These are phyloP conservation scores for Erinaceus europaeus DNA, from an alignment of 2,113 vertebrate genomes.

Conservation along the genomic window DNA sequence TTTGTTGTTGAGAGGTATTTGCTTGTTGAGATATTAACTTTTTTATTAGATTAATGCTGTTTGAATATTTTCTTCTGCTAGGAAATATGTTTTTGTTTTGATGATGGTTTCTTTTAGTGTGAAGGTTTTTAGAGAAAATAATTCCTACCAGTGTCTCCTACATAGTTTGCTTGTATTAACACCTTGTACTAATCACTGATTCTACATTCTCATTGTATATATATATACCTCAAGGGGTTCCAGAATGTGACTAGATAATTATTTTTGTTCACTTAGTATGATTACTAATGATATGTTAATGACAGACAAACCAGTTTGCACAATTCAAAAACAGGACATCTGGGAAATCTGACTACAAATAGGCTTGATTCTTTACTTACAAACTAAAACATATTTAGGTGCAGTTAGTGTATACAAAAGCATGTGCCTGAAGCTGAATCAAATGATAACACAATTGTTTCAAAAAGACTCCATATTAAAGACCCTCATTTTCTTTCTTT, in stretches of 20 bases:
- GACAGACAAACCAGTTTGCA: not conserved
- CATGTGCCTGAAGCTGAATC: not conserved
- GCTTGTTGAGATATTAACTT: too few relatives aligned
- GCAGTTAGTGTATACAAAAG: not conserved
- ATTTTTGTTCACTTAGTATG: not conserved
- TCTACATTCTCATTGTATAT: not conserved
- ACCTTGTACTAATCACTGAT: not conserved
- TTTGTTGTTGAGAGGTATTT: too few relatives aligned
- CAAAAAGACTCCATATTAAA: not conserved
- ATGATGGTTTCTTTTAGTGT: too few relatives aligned
- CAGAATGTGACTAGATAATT: not conserved
- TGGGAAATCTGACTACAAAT: not conserved
- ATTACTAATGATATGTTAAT: not conserved
- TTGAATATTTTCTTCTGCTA: too few relatives aligned
- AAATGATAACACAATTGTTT: not conserved
- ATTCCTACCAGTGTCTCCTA: not conserved
- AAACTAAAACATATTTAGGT: conserved; percentile 25
- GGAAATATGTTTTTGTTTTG: too few relatives aligned
- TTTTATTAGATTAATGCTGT: too few relatives aligned
- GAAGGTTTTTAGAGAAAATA: too few relatives aligned
- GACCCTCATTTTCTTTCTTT: not conserved
- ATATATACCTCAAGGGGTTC: not conserved
- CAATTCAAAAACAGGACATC: not conserved
- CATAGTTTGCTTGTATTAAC: not conserved
- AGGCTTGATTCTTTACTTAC: not conserved